Percentiles rank a stretch among this genome's conserved stretches.
Conservation (phyloP, 2,113 vertebrate species). For the Anguilla japonica region DNA sequence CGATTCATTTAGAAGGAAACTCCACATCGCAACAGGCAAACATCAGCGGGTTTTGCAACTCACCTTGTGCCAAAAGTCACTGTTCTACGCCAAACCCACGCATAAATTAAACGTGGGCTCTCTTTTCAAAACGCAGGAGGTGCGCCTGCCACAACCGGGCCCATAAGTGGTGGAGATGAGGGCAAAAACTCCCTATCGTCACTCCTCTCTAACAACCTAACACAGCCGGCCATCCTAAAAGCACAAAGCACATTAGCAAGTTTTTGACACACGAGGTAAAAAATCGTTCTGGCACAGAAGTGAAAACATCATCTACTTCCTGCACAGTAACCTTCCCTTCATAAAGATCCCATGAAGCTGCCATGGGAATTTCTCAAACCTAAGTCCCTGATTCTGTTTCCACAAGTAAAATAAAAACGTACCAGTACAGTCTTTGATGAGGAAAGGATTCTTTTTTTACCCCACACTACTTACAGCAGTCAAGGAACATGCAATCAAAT, state of each 20-base stretch:
- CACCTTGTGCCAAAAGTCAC: background rate
- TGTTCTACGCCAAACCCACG: background rate
- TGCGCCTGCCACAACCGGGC: background rate
- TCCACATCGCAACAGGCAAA: background rate
- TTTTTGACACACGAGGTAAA: background rate
- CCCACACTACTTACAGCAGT: background rate
- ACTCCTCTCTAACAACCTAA: background rate
- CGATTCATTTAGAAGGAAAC: background rate
- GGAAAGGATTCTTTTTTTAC: slow-evolving; percentile 36
- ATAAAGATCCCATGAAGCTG: background rate
- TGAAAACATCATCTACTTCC: background rate
- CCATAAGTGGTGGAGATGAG: background rate
- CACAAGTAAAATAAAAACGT: background rate
- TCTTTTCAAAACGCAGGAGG: background rate
- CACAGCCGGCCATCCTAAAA: background rate
- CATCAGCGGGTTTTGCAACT: too few species aligned
- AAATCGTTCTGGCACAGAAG: background rate
- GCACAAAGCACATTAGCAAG: background rate
- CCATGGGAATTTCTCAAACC: background rate
- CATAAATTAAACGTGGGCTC: too few species aligned
- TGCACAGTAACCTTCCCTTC: background rate
- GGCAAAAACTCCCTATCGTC: background rate
- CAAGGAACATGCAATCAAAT: background rate
- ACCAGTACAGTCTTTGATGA: background rate
- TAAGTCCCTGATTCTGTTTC: background rate